Base-by-base conservation (phyloP, 2,888 invertebrate genomes). In the Eupithecia subumbrata region DNA sequence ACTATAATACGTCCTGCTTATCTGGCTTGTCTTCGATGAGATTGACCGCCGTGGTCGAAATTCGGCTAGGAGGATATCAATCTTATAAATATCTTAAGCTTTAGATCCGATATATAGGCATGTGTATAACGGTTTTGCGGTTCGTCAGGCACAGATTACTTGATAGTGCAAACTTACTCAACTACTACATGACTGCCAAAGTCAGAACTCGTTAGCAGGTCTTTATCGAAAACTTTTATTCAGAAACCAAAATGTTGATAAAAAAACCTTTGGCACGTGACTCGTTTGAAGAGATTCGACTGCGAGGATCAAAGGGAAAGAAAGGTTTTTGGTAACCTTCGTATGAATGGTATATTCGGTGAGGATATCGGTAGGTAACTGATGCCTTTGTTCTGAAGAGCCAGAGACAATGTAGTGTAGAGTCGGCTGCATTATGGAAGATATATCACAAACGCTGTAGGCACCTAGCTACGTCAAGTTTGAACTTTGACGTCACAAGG, bases 161-260 rank as follows among this genome's bases (percentile, higher is more conserved):
- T 40, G 60, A 18, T 45, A 73, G 76, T 73, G 43, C 25, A 37
- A n/a, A 69, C 66, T 75, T 77, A 76, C 56, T 37, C 63, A 75
- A 72, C 74, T 72, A 71, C 81, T 80, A 82, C 82, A 86, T 83
- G 85, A 82, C 83, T 80, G 79, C 74, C 75, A 84, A 87, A 85
- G 85, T 89, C 83, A 81, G 88, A 90, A 89, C 90, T 90, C 90
- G 89, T 90, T 90, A 90, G 86, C 81, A 84, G 84, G 85, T 87
- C 87, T 90, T 90, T 90, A 90, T 89, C 85, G 85, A 84, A 83
- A 89, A 89, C 84, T 89, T 88, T 86, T 86, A 78, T 78, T 72
- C 72, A 77, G 74, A 76, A 78, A 82, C 84, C 82, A 81, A 85
- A 86, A 86, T 79, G 87, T 83, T 88, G 89, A 89, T 89, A 90